Conservation (phyloP, 2,113 vertebrate species). For the Melospiza georgiana region DNA sequence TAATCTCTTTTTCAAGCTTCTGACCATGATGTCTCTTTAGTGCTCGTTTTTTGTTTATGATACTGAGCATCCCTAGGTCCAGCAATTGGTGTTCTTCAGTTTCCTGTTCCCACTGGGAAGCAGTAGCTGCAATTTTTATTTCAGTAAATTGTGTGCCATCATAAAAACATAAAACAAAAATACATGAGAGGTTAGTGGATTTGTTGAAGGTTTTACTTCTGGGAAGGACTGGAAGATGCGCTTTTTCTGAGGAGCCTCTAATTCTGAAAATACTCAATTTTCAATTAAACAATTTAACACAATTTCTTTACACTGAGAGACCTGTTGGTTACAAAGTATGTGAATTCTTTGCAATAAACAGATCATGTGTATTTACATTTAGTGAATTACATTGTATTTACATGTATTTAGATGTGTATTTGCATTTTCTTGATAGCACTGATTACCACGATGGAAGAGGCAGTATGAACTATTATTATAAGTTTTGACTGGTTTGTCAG, state of each 20-base stretch:
- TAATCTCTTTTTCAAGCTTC: background rate
- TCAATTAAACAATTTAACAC: background rate
- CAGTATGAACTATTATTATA: background rate
- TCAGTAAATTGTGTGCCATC: background rate
- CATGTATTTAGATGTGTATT: background rate
- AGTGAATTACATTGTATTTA: background rate
- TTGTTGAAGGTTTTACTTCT: background rate
- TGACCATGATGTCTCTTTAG: background rate
- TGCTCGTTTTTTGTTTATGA: background rate
- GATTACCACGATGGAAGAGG: background rate
- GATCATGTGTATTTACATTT: background rate
- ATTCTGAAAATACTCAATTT: background rate
- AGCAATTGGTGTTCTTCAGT: background rate
- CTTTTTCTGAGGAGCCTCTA: background rate
- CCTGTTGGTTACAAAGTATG: background rate
- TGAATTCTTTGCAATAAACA: background rate
- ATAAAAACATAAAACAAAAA: background rate
- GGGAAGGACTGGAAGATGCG: background rate
- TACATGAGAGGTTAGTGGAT: background rate
- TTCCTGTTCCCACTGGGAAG: background rate
- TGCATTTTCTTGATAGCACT: background rate
- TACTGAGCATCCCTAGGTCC: background rate
- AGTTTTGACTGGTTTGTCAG: background rate
- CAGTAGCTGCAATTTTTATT: background rate
- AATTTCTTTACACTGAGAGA: accelerated